Percentiles rank a stretch among this genome's conserved stretches.
Conservation (phyloP, 2,113 vertebrate genomes). For the Leucoraja erinaceus region DNA sequence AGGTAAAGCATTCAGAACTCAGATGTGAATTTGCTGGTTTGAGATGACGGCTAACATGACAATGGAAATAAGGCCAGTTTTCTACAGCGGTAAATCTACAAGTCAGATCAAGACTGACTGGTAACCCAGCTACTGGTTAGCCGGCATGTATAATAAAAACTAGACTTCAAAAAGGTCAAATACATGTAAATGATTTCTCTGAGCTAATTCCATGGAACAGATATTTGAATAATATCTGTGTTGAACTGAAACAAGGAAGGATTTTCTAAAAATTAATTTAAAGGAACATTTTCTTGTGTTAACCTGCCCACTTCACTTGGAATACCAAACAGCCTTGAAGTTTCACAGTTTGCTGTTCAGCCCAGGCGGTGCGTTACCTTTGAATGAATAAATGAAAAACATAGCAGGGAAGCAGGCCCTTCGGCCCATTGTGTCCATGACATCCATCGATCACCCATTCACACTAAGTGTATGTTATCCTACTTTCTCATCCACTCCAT, state of each 20-base stretch:
- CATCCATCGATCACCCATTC: no score
- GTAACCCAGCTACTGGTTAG: not conserved
- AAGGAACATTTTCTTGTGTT: not conserved
- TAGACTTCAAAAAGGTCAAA: conserved; percentile 13
- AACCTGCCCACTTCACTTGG: not conserved
- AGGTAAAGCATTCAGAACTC: not conserved
- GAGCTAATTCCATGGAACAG: conserved; percentile 19
- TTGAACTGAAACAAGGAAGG: not conserved
- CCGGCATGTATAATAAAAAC: not conserved
- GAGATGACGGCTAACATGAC: not conserved
- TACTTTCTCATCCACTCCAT: no score
- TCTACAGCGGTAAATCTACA: not conserved
- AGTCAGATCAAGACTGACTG: conserved; percentile 16
- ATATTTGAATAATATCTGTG: conserved; percentile 18
- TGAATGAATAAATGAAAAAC: no score
- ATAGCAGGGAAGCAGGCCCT: no score
- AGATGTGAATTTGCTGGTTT: not conserved
- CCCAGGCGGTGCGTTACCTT: not conserved
- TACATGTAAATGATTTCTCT: conserved; percentile 19
- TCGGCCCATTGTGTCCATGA: no score
- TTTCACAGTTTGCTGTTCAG: not conserved
- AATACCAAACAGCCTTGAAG: not conserved
- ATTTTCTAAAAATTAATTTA: conserved; percentile 16
- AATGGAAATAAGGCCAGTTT: not conserved
- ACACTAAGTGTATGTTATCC: no score